Evolutionary conservation across 2,113 vertebrate species (phyloP).

Genomic region (Neodon shergylaensis): DNA sequence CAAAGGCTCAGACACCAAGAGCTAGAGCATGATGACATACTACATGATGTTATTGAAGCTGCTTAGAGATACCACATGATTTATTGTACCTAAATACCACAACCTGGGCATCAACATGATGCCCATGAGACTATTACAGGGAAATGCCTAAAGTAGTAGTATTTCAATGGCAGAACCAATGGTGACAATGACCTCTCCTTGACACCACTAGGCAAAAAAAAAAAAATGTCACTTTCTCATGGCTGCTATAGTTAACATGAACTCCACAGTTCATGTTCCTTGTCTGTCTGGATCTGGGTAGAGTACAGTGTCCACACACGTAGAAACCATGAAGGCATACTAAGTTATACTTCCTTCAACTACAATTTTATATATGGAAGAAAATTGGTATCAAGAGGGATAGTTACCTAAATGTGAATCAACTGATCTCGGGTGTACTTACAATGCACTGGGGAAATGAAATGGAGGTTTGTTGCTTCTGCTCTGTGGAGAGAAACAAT

Average conservation of each 20-base stretch:
- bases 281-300: background rate
- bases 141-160: background rate
- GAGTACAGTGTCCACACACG: background rate
- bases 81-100: background rate
- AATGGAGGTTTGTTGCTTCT: background rate
- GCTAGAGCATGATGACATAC: background rate
- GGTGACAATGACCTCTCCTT: background rate
- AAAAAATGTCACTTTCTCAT: background rate
- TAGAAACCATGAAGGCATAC: background rate
- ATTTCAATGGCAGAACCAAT: background rate
- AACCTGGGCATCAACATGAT: background rate
- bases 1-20: slow-evolving; percentile 17
- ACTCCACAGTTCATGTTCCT: background rate
- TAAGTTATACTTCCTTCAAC: background rate
- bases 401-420: background rate
- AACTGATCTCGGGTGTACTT: background rate
- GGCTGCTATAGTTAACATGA: background rate
- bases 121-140: background rate
- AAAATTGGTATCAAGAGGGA: background rate
- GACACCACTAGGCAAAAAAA: background rate
- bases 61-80: background rate
- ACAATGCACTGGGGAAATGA: background rate
- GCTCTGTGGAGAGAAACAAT: background rate
- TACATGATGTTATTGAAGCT: background rate
- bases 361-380: background rate